Base-by-base conservation (phyloP, 2,113 vertebrate species). In the Scolopax mira region DNA sequence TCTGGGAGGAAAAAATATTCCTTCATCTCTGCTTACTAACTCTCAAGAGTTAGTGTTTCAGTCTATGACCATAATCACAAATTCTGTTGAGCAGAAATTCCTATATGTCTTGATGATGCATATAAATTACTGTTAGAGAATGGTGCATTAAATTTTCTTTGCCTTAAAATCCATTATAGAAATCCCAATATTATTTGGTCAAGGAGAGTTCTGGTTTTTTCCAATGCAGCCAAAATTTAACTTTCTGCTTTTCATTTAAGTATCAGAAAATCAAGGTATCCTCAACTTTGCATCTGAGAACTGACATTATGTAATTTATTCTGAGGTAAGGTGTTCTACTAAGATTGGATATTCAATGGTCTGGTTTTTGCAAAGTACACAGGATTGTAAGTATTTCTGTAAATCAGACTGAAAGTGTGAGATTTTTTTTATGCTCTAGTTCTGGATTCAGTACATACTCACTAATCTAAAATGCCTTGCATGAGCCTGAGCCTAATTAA, bases 401-500 rank as follows among this genome's bases (percentile, higher is more conserved):
- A 93, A 91, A 70, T 58, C 35, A 79, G 24, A 6, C 55, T 79
- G 51, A 82, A 79, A 74, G 9, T 54, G 49, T 25, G 71, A 82
- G 73, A 13, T 22, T 52, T 66, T 54, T 70, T 88, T 92, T 72
- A 51, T 24, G 0, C 65, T 85, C 80, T 88, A 46, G 65, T 91
- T 95, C 81, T 85, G 74, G 80, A 91, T 95, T 95, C 93, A 91
- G 74, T 89, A 70, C 81, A 74, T 95, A 62, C 75, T 88, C 85
- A 46, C 80, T 77, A 94, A 91, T 87, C 77, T 94, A 94, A 94
- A 93, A 91, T 89, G 16, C 62, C 25, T 87, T 89, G 81, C 89
- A 88, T 87, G 87, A 94, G 84, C 61, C 74, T 91, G 17, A 84
- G 57, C 61, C 86, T 95, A 94, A 93, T 95, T 96, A 92, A 77